These are phyloP conservation scores for Phacellophora camtschatica DNA, from an alignment of 30 jellyfish, hydroid and myxozoan genomes.

Conservation along the genomic window DNA sequence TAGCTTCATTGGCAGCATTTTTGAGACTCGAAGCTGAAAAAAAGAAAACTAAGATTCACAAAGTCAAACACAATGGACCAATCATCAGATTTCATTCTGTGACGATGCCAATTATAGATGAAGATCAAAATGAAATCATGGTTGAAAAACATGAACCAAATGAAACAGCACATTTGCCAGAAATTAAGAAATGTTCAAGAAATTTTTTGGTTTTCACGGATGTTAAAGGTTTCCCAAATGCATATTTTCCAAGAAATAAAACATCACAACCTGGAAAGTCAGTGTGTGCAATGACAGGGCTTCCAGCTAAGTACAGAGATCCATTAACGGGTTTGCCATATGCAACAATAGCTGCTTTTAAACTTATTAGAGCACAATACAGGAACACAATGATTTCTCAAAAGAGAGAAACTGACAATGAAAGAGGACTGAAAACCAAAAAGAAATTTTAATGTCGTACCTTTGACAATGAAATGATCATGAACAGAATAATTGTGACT, in stretches of 20 bases:
- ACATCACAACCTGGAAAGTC: slow-evolving; percentile 51
- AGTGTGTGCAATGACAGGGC: slow-evolving; percentile 80
- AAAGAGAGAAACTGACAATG: background rate
- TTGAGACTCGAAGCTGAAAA: slow-evolving; percentile 96
- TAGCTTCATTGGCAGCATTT: slow-evolving; percentile 96
- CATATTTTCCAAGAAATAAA: slow-evolving; percentile 62
- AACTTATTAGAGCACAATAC: slow-evolving; percentile 71
- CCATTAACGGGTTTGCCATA: slow-evolving; percentile 86
- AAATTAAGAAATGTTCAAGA: slow-evolving; percentile 62
- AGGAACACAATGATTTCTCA: background rate
- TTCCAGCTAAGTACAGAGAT: slow-evolving; percentile 85
- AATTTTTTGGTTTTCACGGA: slow-evolving; percentile 85
- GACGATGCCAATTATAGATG: slow-evolving; percentile 83
- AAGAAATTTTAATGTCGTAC: no score
- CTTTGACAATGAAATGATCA: no score
- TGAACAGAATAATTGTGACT: no score
- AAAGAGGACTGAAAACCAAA: no score
- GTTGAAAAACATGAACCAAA: background rate
- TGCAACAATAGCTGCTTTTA: slow-evolving; percentile 83
- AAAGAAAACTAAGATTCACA: slow-evolving; percentile 81
- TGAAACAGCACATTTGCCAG: background rate
- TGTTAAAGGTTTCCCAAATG: slow-evolving; percentile 76
- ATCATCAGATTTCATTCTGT: slow-evolving; percentile 80
- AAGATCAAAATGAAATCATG: background rate
- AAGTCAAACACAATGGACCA: slow-evolving; percentile 83